A percentile compares a stretch with the other conserved stretches of the same genome.
These are phyloP conservation scores for Lutra lutra DNA, from an alignment of 2,797 vertebrate species.

Conservation along the genomic window DNA sequence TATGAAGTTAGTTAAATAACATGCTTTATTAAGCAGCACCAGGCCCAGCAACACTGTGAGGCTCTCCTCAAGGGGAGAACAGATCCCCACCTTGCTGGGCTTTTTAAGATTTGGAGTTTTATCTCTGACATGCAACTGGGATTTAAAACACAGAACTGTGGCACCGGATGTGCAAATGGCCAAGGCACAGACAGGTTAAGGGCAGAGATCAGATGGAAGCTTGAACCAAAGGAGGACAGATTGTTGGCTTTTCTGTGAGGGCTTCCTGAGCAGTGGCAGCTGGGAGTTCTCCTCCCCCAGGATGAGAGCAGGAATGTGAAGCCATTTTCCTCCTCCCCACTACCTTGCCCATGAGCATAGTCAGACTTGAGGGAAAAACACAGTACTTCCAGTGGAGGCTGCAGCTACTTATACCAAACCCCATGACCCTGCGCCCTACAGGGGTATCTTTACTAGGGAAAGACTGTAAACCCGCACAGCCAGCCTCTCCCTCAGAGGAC, in stretches of 20 bases:
- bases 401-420: not conserved
- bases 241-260: not conserved
- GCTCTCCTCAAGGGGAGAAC: not conserved
- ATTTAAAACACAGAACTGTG: not conserved
- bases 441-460: not conserved
- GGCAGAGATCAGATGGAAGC: not conserved
- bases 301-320: not conserved
- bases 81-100: not conserved
- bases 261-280: not conserved
- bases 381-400: not conserved
- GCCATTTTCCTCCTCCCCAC: not conserved
- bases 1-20: not conserved
- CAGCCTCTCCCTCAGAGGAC: not conserved
- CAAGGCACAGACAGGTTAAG: not conserved
- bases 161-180: not conserved
- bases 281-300: not conserved
- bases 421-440: not conserved
- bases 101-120: not conserved
- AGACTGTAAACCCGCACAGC: not conserved
- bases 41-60: not conserved
- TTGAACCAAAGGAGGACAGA: not conserved
- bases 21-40: not conserved
- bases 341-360: not conserved
- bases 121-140: not conserved
- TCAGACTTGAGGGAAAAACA: not conserved